Evolutionary conservation across 1,140 invertebrate genomes (phyloP).

Genomic region (Asobara japonica): DNA sequence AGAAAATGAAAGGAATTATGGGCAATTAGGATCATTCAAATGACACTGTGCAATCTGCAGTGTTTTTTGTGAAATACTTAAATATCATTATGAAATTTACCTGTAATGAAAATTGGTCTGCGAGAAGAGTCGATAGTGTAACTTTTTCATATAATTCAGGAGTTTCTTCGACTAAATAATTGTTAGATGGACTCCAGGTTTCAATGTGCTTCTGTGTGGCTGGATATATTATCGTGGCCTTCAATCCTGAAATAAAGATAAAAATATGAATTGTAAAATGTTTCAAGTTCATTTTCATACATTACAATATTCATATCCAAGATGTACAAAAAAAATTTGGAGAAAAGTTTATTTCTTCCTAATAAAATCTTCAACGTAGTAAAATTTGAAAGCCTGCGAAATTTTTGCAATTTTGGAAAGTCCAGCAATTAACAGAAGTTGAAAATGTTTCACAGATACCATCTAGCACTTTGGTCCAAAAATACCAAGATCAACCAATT

Average conservation of each 20-base stretch:
- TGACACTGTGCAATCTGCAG: not conserved
- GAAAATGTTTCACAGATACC: no score
- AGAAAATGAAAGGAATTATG: no score
- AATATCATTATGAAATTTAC: constrained; percentile 38
- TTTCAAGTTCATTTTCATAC: not conserved
- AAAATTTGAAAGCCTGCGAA: no score
- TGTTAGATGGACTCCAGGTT: constrained; percentile 81
- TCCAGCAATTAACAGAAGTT: no score
- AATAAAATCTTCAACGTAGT: not conserved
- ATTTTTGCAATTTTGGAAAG: no score
- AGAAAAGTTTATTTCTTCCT: no score
- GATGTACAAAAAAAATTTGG: no score
- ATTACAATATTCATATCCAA: not conserved
- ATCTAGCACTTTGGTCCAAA: no score
- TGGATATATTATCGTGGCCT: constrained; percentile 89
- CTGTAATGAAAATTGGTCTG: constrained; percentile 78
- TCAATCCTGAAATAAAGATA: constrained; percentile 72
- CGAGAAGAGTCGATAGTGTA: constrained; percentile 79
- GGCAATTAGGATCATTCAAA: no score
- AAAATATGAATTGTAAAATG: no score
- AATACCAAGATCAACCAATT: no score
- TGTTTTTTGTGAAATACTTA: constrained; percentile 18
- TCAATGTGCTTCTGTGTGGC: constrained; percentile 91
- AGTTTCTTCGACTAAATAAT: constrained; percentile 85
- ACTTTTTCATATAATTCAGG: constrained; percentile 82